phyloP scores from a whole-genome alignment of 2,113 vertebrate species.

The Syngnathus typhle region DNA sequence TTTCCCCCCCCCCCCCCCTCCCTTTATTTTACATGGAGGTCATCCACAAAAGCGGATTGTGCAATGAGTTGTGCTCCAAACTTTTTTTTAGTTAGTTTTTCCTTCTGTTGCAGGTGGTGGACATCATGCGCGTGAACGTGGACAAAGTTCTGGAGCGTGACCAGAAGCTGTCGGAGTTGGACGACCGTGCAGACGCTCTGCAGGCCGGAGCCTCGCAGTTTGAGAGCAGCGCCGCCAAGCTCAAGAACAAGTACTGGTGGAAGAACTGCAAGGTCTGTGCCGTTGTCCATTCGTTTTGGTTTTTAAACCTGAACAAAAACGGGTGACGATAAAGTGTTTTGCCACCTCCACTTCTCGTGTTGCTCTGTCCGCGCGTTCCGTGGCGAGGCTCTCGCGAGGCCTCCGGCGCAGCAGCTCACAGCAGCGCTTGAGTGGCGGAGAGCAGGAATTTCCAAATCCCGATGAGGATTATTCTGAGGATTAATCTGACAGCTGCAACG shows the following conservation, averaged over 20 bases:
- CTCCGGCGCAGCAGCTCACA: background rate
- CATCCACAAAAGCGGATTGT: too few species aligned
- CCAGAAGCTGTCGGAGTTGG: constrained; percentile 82
- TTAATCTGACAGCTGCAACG: constrained; percentile 62
- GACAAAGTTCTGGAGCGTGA: constrained; percentile 88
- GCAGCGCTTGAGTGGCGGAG: constrained; percentile 15
- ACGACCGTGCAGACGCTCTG: constrained; percentile 73
- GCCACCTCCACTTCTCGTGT: too few species aligned
- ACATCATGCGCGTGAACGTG: constrained; percentile 87
- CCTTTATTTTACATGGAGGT: too few species aligned
- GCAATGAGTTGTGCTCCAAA: too few species aligned
- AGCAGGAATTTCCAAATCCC: constrained; percentile 41
- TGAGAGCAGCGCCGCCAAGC: constrained; percentile 85
- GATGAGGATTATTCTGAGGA: constrained; percentile 67
- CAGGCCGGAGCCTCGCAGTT: constrained; percentile 78
- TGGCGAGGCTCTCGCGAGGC: background rate
- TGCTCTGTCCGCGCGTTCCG: background rate
- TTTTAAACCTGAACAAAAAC: background rate
- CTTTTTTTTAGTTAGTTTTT: too few species aligned
- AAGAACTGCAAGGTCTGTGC: constrained; percentile 85
- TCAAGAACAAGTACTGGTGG: constrained; percentile 96
- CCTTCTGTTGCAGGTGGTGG: constrained; percentile 76
- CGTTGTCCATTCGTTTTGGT: too few species aligned
- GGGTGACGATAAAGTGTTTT: too few species aligned
- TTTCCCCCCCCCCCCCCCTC: too few species aligned